Base-by-base conservation (phyloP, 2,888 invertebrate species). In the Seira ritae region DNA sequence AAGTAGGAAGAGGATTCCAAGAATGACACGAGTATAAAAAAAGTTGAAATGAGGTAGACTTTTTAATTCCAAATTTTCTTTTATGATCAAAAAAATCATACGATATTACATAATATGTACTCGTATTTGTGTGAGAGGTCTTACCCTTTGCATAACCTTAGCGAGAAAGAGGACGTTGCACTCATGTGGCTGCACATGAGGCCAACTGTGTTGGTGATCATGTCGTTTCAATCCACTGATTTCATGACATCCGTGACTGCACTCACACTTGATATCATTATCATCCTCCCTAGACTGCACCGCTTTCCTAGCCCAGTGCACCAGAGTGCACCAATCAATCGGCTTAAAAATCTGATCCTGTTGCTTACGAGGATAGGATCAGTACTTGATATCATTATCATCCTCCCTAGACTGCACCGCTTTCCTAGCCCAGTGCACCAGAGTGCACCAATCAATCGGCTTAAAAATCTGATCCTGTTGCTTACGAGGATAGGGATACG, bases 91-190 rank as follows among this genome's bases (percentile, higher is more conserved):
- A n/a, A n/a, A n/a, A n/a, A n/a, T n/a, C n/a, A n/a, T n/a, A n/a
- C n/a, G n/a, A n/a, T n/a, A n/a, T n/a, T n/a, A n/a, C n/a, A n/a
- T n/a, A n/a, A n/a, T n/a, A n/a, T n/a, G n/a, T n/a, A n/a, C n/a
- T n/a, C n/a, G 31, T 31, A 31, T 31, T 31, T 31, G 2, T 31
- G 31, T 31, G 31, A 31, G 31, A 8, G 70, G 22, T 37, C 85
- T 87, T 87, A 87, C 87, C 87, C 85, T 84, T 76, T 87, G 87
- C 87, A 87, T 87, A 80, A 97, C 96, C 95, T 96, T 96, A 91
- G 95, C 93, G 84, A 97, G 93, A 92, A 97, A 97, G 89, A 94
- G 92, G 91, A 96, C 96, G 91, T 97, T 97, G 92, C 97, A 97
- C 89, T 95, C 95, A 91, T 95, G 95, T 79, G 96, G 95, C 62